Base-by-base conservation (phyloP, 2,888 invertebrate genomes). In the Acleris cristana region DNA sequence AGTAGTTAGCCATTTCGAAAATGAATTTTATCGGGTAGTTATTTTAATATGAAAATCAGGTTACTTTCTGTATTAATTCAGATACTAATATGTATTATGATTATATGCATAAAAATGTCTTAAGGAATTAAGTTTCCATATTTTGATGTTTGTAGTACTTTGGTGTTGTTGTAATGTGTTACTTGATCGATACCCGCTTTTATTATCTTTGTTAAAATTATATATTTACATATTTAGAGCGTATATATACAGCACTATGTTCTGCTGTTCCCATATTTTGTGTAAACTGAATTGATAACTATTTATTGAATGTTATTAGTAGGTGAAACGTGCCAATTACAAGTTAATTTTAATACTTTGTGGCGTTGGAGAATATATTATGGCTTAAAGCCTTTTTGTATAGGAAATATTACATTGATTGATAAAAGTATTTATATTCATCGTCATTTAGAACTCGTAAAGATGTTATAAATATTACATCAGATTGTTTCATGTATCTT, bases 241-340 rank as follows among this genome's bases (percentile, higher is more conserved):
- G 40, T 51, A 49, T 64, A 21, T 30, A 40, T 21, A 40, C 65
- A 59, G 65, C 48, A 49, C 49, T 34, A 23, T 26, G 55, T 56
- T 56, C 56, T 51, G 55, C 21, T 51, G 40, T 18, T 49, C 45
- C 14, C 55, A n/a, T 61, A 26, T 49, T 40, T 49, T 62, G 53
- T 67, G 66, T 61, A 40, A 62, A 45, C 52, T 52, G 34, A 53
- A 48, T 62, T 40, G 23, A 56, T 16, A 56, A 51, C 48, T 62
- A 62, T 57, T 62, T 67, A 67, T 58, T 62, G 26, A 57, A 67
- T 58, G 66, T 67, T 67, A 66, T 62, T 57, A 8, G 57, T 66
- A 67, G 57, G 23, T 26, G 26, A 67, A 67, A 62, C 66, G 66
- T 67, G 66, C 66, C 66, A 67, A 67, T 67, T 62, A 67, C 26